Evolutionary conservation across 2,113 vertebrate species (phyloP).

Genomic region (Podiceps cristatus): DNA sequence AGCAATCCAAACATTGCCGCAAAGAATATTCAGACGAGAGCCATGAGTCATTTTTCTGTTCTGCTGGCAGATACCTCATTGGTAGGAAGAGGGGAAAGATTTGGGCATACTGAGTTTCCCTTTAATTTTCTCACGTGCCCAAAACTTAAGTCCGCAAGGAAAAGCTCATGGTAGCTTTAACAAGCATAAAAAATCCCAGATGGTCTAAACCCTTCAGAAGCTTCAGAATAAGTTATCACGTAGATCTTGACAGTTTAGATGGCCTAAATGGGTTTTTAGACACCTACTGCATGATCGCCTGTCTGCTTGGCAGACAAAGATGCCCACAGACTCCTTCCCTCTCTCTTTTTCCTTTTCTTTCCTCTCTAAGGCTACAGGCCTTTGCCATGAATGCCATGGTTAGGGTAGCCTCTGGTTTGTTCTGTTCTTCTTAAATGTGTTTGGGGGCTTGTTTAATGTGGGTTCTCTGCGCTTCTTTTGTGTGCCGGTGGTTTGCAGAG

Average conservation of each 20-base stretch:
- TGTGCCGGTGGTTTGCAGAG: background rate
- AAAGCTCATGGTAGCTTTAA: background rate
- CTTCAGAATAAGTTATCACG: background rate
- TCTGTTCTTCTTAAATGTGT: background rate
- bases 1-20: background rate
- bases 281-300: background rate
- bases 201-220: background rate
- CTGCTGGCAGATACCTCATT: background rate
- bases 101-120: background rate
- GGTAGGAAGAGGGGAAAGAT: background rate
- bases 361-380: background rate
- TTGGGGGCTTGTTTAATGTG: background rate
- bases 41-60: background rate
- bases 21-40: background rate
- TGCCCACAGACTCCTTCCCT: background rate
- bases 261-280: conserved; percentile 6
- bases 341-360: background rate
- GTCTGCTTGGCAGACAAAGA: background rate
- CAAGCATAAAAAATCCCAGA: background rate
- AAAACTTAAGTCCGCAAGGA: background rate
- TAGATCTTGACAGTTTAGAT: background rate
- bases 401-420: background rate
- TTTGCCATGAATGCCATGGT: background rate
- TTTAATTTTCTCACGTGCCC: background rate
- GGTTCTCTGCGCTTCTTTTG: background rate